Evolutionary conservation across 2,113 vertebrate species (phyloP).

Genomic region (Raja brachyura): DNA sequence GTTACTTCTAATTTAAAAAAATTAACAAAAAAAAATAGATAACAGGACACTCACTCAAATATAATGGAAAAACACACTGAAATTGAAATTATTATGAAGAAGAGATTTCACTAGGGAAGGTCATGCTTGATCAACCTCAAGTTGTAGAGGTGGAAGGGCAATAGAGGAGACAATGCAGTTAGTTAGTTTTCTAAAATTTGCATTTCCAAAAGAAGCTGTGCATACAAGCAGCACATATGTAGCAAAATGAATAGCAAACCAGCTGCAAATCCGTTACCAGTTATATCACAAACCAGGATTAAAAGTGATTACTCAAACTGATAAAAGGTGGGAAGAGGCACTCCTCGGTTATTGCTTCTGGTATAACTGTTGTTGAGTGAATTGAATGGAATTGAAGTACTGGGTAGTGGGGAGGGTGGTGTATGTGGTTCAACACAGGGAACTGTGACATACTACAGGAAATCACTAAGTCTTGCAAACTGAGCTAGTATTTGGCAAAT

Average conservation of each 20-base stretch:
- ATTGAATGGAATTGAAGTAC: too few relatives aligned
- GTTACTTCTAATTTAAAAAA: too few relatives aligned
- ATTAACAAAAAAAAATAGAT: too few relatives aligned
- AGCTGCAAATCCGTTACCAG: too few relatives aligned
- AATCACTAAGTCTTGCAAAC: too few relatives aligned
- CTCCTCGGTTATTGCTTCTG: not conserved
- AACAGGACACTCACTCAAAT: not conserved
- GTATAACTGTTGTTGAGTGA: not conserved
- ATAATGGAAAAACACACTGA: not conserved
- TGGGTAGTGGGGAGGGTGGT: too few relatives aligned
- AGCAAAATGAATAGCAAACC: not conserved
- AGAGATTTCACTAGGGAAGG: not conserved
- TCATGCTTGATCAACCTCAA: not conserved
- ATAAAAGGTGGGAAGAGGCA: not conserved
- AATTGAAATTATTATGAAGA: not conserved
- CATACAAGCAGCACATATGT: not conserved
- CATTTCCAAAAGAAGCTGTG: not conserved
- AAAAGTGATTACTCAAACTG: not conserved
- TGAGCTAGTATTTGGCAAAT: too few relatives aligned
- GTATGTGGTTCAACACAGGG: too few relatives aligned
- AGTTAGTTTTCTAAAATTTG: not conserved
- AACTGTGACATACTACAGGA: too few relatives aligned
- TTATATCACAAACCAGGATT: too few relatives aligned
- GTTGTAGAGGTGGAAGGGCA: not conserved
- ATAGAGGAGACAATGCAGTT: not conserved